A percentile compares a stretch with the other conserved stretches of the same genome.
Evolutionary conservation across 1,140 invertebrate species (phyloP).

Genomic region (Lineus longissimus): DNA sequence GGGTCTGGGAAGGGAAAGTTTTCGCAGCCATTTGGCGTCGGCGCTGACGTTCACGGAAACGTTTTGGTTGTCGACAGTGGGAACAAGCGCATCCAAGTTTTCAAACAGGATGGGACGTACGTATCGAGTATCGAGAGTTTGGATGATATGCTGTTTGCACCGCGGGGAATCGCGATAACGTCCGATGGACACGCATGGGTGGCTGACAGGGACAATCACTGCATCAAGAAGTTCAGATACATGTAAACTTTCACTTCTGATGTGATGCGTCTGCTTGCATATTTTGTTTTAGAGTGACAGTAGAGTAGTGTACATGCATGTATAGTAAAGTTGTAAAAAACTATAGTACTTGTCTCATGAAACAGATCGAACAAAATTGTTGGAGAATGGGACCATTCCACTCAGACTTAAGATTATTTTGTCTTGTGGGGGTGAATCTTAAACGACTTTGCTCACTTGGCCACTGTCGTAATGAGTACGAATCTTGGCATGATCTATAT

Average conservation of each 20-base stretch:
- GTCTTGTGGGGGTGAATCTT: too few species aligned
- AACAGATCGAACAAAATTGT: too few species aligned
- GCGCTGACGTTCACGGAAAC: constrained; percentile 25
- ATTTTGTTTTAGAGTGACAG: too few species aligned
- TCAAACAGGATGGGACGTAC: constrained; percentile 18
- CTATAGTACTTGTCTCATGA: too few species aligned
- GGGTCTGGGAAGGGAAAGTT: constrained; percentile 20
- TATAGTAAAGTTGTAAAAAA: too few species aligned
- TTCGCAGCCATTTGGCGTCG: constrained; percentile 19
- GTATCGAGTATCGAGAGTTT: constrained; percentile 18
- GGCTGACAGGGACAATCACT: constrained; percentile 23
- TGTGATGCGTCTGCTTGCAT: too few species aligned
- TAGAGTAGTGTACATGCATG: too few species aligned
- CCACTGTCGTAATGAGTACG: too few species aligned
- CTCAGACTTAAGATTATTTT: too few species aligned
- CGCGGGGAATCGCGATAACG: constrained; percentile 19
- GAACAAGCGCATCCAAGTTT: constrained; percentile 29
- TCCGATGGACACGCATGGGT: constrained; percentile 18
- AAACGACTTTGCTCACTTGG: too few species aligned
- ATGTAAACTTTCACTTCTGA: constrained; percentile 7
- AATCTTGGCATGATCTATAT: too few species aligned
- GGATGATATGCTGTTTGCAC: constrained; percentile 13
- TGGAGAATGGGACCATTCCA: too few species aligned
- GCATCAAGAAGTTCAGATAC: constrained; percentile 22
- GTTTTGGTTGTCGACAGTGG: constrained; percentile 20